phyloP scores from a whole-genome alignment of 2,888 invertebrate species.

The Xanthorhoe designata region DNA sequence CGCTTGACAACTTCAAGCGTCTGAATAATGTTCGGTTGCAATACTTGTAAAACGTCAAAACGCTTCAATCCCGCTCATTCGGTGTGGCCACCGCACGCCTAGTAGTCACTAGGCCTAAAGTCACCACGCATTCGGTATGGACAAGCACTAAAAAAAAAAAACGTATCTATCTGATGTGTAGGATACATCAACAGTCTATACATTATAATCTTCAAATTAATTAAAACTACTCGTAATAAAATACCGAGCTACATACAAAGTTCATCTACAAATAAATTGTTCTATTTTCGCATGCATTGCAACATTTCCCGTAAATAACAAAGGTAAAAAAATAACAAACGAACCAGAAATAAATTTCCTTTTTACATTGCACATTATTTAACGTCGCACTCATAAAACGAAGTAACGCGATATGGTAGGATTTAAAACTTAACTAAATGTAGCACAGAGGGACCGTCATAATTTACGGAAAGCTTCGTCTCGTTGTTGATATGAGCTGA shows the following conservation, averaged over 20 bases:
- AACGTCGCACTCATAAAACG: slow-evolving; percentile 41
- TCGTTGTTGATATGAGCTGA: background rate
- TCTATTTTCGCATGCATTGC: slow-evolving; percentile 8
- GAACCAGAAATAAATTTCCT: slow-evolving; percentile 25
- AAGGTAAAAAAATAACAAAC: slow-evolving; percentile 25
- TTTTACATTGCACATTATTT: slow-evolving; percentile 43
- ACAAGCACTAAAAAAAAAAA: too few species aligned
- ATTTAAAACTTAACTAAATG: slow-evolving; percentile 41
- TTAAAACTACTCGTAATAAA: too few species aligned
- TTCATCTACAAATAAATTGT: background rate
- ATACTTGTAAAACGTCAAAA: too few species aligned
- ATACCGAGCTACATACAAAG: background rate
- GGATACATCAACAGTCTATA: too few species aligned
- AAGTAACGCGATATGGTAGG: slow-evolving; percentile 38
- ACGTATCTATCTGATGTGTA: too few species aligned
- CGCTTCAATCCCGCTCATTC: too few species aligned
- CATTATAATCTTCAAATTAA: too few species aligned
- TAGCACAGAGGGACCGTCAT: slow-evolving; percentile 36
- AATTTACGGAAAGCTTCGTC: slow-evolving; percentile 31
- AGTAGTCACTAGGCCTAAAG: too few species aligned
- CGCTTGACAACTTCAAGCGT: too few species aligned
- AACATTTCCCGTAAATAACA: slow-evolving; percentile 13
- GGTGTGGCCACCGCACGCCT: too few species aligned
- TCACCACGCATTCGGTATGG: too few species aligned
- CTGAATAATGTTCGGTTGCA: too few species aligned